Conservation (phyloP, 2,888 invertebrate species). For the Dascillus cervinus region DNA sequence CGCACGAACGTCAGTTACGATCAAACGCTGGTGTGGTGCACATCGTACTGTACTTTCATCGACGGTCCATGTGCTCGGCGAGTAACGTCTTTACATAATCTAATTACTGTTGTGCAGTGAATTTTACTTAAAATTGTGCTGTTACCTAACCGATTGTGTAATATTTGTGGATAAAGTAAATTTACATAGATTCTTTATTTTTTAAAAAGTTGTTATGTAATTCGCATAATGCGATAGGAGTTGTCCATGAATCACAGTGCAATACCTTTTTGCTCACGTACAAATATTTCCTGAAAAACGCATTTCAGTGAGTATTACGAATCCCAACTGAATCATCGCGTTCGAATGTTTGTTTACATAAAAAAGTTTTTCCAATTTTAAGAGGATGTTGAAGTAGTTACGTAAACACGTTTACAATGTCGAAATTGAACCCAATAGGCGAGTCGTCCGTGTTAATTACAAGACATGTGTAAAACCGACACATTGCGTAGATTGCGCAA, state of each 20-base stretch:
- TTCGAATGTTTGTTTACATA: too few relatives aligned
- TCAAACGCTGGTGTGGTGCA: not conserved
- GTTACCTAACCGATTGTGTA: too few relatives aligned
- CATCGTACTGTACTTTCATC: not conserved
- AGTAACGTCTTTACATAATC: not conserved
- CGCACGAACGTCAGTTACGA: not conserved
- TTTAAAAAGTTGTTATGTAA: conserved; percentile 13
- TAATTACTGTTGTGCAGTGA: too few relatives aligned
- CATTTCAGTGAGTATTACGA: too few relatives aligned
- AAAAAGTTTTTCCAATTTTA: not conserved
- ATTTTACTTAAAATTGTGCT: too few relatives aligned
- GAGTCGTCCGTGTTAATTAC: not conserved
- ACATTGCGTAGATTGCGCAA: conserved; percentile 21
- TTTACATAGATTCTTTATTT: too few relatives aligned
- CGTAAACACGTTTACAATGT: not conserved
- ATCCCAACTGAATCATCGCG: too few relatives aligned
- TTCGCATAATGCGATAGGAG: conserved; percentile 8
- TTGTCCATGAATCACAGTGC: conserved; percentile 10
- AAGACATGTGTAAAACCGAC: conserved; percentile 1
- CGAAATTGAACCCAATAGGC: too few relatives aligned
- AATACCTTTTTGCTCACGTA: not conserved
- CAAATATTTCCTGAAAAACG: too few relatives aligned
- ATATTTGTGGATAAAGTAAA: too few relatives aligned
- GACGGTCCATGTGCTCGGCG: not conserved
- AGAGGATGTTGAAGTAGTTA: not conserved